Evolutionary conservation across 2,888 invertebrate species (phyloP).

Genomic region (Cerastis leucographa): DNA sequence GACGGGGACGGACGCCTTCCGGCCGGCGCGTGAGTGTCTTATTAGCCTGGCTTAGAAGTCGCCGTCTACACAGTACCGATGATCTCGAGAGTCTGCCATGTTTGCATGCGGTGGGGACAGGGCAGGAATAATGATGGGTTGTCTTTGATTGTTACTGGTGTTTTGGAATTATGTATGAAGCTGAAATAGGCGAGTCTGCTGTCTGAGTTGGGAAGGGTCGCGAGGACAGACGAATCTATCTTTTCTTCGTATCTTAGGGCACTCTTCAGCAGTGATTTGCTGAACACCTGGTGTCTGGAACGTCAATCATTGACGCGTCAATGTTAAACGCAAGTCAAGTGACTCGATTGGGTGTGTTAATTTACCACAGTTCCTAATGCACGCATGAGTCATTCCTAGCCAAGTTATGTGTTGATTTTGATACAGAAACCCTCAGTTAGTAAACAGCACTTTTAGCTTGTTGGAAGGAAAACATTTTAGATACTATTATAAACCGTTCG

Average conservation of each 20-base stretch:
- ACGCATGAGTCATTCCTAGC: not conserved
- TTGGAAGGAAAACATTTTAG: no score
- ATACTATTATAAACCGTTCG: no score
- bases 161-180: conserved; percentile 31
- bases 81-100: conserved; percentile 44
- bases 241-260: not conserved
- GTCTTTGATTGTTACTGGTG: conserved; percentile 15
- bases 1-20: conserved; percentile 67
- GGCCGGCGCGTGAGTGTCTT: conserved; percentile 60
- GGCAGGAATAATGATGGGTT: conserved; percentile 55
- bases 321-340: not conserved
- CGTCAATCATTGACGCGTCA: not conserved
- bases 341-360: not conserved
- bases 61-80: conserved; percentile 53
- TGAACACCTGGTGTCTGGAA: conserved; percentile 1
- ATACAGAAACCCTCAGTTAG: not conserved
- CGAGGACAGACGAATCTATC: not conserved
- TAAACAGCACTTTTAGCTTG: not conserved
- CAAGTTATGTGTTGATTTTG: not conserved
- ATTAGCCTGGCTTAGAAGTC: conserved; percentile 65
- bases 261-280: not conserved
- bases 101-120: conserved; percentile 35
- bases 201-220: not conserved
- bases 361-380: not conserved
- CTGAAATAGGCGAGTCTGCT: not conserved